A percentile compares a stretch with the other conserved stretches of the same genome.
phyloP scores from a whole-genome alignment of 2,888 invertebrate species.

The Terebella lapidaria region DNA sequence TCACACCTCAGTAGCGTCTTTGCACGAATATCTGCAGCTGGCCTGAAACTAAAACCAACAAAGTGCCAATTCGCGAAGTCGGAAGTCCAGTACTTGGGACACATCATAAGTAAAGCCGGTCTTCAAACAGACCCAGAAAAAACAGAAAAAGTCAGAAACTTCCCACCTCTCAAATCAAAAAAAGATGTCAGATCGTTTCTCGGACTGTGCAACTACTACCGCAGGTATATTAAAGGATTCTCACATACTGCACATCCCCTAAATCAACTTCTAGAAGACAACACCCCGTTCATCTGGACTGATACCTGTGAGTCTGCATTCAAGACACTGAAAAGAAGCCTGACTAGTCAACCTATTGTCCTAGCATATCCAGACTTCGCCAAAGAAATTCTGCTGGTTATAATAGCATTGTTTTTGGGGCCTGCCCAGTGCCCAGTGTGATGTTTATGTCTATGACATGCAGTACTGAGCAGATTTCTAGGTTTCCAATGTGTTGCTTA shows the following conservation, averaged over 20 bases:
- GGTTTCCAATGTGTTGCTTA: no score
- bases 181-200: not conserved
- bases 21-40: not conserved
- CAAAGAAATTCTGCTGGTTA: no score
- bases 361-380: not conserved
- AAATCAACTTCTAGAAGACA: not conserved
- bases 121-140: not conserved
- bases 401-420: no score
- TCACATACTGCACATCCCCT: not conserved
- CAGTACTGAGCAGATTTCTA: no score
- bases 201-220: conserved; percentile 2
- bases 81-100: not conserved
- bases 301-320: not conserved
- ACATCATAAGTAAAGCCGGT: not conserved
- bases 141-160: not conserved
- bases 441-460: no score
- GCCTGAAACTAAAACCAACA: not conserved
- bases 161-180: not conserved
- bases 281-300: not conserved
- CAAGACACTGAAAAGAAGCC: not conserved
- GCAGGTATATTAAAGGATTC: not conserved
- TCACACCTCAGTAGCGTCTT: not conserved
- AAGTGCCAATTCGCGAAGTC: not conserved
- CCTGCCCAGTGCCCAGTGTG: no score
- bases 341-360: not conserved